Evolutionary conservation across 2,797 vertebrate genomes (phyloP), one percentile per base, ranked within the genome.

Genomic region (Lerista edwardsae): DNA sequence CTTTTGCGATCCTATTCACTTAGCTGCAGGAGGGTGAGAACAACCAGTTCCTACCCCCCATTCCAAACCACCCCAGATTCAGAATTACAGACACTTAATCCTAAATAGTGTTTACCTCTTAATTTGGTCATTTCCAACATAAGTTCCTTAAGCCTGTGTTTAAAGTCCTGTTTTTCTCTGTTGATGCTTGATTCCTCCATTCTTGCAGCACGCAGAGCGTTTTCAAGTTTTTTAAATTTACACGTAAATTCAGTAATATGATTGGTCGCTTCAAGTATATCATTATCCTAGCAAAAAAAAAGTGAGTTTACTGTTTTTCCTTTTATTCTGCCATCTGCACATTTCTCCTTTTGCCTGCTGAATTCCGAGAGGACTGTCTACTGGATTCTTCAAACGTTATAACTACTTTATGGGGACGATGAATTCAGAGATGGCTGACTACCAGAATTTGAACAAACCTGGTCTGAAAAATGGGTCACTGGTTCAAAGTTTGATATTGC

Each of bases 241-340:
- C 86, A 92, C 0, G 96, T 96, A 73, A 97, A 96, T 55, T 97
- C 94, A 10, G 91, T 84, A 23, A 98, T 95, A 68, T 96, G 96
- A 92, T 94, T 93, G 2, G 96, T 97, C 67, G 97, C 97, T 90
- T 97, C 97, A 3, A 94, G 93, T 79, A 97, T 94, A 62, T 97
- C 96, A 89, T 97, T 95, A 17, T 98, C 98, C 98, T 98, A 81
- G 82, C 25, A 61, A 72, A 88, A 93, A 86, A 74, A 88, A 87
- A 6, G 4, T 55, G 21, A 6, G 79, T 47, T 29, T 17, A 36
- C 51, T 14, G 0, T 7, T 80, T 81, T 74, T 15, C 23, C 0
- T 11, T 65, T 15, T 14, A 31, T 64, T 76, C 71, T 69, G 19
- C 21, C 14, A 31, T 44, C 39, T 62, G 29, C 21, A 27, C 17